Conservation (phyloP, 2,113 vertebrate species). For the Thomomys bottae region DNA sequence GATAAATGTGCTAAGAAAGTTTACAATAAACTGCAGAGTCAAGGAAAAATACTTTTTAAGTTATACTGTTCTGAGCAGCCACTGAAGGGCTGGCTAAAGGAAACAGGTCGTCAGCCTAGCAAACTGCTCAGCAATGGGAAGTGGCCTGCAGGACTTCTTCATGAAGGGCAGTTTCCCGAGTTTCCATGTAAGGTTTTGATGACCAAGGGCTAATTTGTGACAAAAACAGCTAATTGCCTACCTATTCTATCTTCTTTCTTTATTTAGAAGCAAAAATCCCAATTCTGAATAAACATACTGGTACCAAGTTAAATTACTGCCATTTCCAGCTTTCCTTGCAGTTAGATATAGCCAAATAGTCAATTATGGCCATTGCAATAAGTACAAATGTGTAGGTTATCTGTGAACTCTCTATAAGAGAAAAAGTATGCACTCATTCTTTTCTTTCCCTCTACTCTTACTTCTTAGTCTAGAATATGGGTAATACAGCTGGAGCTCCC, state of each 20-base stretch:
- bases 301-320: neutral
- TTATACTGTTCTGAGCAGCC: neutral
- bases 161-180: neutral
- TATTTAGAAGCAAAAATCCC: neutral
- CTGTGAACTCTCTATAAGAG: too few species aligned
- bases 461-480: too few species aligned
- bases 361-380: too few species aligned
- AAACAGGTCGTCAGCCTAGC: neutral
- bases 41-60: neutral
- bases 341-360: neutral
- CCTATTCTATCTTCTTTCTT: neutral
- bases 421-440: too few species aligned
- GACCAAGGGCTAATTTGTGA: conserved; percentile 21
- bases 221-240: neutral
- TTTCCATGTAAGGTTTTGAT: neutral
- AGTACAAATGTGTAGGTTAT: too few species aligned
- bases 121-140: neutral
- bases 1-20: conserved; percentile 11
- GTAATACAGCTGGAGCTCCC: too few species aligned
- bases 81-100: neutral
- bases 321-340: neutral
- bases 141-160: neutral
- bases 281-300: neutral
- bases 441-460: too few species aligned
- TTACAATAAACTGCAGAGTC: conserved; percentile 19